Conservation (phyloP, 2,113 vertebrate species). For the Herpetotheres cachinnans region DNA sequence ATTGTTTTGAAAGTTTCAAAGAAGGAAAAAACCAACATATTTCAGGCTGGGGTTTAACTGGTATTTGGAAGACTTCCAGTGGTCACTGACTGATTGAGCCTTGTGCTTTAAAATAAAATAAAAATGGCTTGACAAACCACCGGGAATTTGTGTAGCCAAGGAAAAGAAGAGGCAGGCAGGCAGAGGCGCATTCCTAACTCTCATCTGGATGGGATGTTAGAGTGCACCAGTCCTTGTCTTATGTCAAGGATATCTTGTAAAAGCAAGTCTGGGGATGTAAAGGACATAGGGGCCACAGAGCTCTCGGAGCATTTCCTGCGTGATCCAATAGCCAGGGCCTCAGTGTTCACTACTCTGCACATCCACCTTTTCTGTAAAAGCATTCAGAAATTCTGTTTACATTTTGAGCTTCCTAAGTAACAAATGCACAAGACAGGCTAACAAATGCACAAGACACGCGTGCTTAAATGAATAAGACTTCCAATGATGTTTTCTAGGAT, state of each 20-base stretch:
- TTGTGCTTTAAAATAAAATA: constrained; percentile 31
- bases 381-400: neutral
- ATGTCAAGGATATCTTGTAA: neutral
- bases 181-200: neutral
- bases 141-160: neutral
- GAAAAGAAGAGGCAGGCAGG: neutral
- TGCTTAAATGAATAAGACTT: neutral
- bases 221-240: neutral
- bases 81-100: neutral
- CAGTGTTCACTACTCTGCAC: neutral
- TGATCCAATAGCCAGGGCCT: neutral
- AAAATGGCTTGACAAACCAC: neutral
- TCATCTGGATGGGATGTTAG: neutral
- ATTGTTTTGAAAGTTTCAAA: constrained; percentile 18
- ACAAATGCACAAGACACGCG: accelerated
- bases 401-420: neutral
- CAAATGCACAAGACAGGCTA: neutral
- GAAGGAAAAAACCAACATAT: neutral
- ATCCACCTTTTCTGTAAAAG: neutral
- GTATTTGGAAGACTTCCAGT: constrained; percentile 33
- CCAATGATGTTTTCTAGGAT: neutral
- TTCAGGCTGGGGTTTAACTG: constrained; percentile 33
- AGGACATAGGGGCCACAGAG: neutral
- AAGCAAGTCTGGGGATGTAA: neutral
- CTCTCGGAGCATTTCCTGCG: neutral